Evolutionary conservation across 1,140 invertebrate species (phyloP).

Genomic region (Steinernema feltiae): DNA sequence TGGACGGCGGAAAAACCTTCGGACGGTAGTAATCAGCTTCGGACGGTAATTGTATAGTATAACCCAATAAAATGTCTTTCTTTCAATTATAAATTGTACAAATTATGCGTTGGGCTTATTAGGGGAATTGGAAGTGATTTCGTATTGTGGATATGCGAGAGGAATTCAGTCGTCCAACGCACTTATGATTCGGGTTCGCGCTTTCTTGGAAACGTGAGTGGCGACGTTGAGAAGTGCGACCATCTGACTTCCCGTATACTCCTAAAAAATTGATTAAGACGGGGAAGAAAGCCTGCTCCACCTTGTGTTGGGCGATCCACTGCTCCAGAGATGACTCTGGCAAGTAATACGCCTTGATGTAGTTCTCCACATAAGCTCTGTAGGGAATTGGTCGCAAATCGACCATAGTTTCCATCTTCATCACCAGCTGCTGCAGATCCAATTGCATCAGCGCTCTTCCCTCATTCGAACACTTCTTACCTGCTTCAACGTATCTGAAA

Average conservation of each 20-base stretch:
- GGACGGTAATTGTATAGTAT: too few relatives aligned
- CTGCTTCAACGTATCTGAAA: constrained; percentile 58
- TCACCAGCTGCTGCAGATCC: constrained; percentile 88
- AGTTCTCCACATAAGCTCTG: constrained; percentile 81
- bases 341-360: constrained; percentile 92
- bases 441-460: constrained; percentile 93
- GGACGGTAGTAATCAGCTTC: too few relatives aligned
- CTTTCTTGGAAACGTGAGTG: constrained; percentile 79
- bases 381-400: constrained; percentile 71
- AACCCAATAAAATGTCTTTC: too few relatives aligned
- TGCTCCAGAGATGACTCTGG: constrained; percentile 77
- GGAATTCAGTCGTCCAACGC: constrained; percentile 35
- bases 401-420: constrained; percentile 66
- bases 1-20: too few relatives aligned
- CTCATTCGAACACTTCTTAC: constrained; percentile 88
- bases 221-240: constrained; percentile 75
- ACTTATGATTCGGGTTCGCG: constrained; percentile 54
- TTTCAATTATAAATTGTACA: too few relatives aligned
- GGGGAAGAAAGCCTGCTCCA: constrained; percentile 57
- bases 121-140: background rate
- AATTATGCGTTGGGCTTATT: background rate
- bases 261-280: constrained; percentile 60
- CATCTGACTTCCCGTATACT: constrained; percentile 82
- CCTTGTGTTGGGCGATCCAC: constrained; percentile 77
- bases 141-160: background rate